Evolutionary conservation across 2,113 vertebrate species (phyloP), one percentile per base, ranked within the genome.

Genomic region (Brachionichthys hirsutus): DNA sequence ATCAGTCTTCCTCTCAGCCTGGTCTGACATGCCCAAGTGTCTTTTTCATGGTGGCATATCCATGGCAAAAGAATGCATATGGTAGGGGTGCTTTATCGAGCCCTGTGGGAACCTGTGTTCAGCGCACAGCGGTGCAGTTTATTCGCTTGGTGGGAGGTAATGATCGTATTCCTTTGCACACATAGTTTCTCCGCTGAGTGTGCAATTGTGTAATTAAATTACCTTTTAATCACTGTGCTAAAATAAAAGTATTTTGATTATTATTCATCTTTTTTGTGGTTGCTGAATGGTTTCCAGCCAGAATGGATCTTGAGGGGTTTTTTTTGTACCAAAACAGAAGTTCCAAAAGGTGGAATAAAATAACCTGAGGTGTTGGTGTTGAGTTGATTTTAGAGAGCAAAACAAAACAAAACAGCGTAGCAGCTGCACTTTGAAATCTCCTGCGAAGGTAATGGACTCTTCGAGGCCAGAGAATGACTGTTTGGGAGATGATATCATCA

Each of bases 61-160:
- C 78, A 73, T 52, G 67, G 68, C 2, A 1, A 71, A 84, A 82
- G 81, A 87, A 87, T 82, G 84, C 73, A 54, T 77, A 66, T 77
- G 68, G 80, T 40, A 75, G 84, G 81, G 81, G 80, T 85, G 70
- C 83, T 89, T 89, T 87, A 85, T 89, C 34, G 67, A 76, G 73
- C 87, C 73, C 85, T 81, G 82, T 88, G 80, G 86, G 88, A 88
- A 77, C 68, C 87, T 83, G 78, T 84, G 85, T 87, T 88, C 69
- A 6, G n/a, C 44, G 73, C 81, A 55, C 83, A 85, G 84, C 68
- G 20, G 84, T 76, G 77, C 63, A 50, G 59, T 84, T 75, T 80
- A 17, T 35, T 75, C 44, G 66, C 85, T 77, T 83, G 12, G 80
- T 69, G 10, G 85, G 87, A 83, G 83, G 81, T 78, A 78, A 63